phyloP scores from a whole-genome alignment of 1,140 invertebrate species.

The Drosophila asahinai region DNA sequence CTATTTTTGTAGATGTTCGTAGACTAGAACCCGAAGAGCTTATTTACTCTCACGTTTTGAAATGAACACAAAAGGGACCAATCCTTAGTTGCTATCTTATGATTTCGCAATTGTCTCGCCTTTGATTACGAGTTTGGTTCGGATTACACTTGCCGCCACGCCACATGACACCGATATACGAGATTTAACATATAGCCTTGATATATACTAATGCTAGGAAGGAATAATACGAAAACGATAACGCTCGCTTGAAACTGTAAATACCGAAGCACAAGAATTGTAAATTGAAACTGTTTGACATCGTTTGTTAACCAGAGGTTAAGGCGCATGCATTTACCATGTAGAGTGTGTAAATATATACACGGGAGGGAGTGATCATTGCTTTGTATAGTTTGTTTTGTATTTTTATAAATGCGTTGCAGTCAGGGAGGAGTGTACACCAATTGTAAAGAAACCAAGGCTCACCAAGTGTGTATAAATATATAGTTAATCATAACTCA shows the following conservation, averaged over 20 bases:
- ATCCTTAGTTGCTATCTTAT: conserved; percentile 58
- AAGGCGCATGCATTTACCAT: conserved; percentile 46
- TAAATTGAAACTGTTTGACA: conserved; percentile 44
- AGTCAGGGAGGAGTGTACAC: conserved; percentile 23
- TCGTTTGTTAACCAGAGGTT: conserved; percentile 20
- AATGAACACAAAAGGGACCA: conserved; percentile 63
- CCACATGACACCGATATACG: conserved; percentile 11
- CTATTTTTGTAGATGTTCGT: neutral
- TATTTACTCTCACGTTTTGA: conserved; percentile 38
- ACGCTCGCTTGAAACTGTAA: conserved; percentile 36
- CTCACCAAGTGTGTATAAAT: conserved; percentile 49
- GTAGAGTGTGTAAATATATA: conserved; percentile 34
- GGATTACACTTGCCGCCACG: conserved; percentile 9
- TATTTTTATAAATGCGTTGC: conserved; percentile 80
- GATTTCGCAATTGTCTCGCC: conserved; percentile 10
- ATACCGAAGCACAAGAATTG: conserved; percentile 38
- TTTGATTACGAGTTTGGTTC: conserved; percentile 7
- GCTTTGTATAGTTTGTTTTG: conserved; percentile 71
- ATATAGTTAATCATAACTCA: conserved; percentile 11
- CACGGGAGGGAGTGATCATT: conserved; percentile 18
- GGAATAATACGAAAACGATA: conserved; percentile 16
- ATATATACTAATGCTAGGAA: conserved; percentile 36
- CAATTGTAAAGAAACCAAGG: conserved; percentile 59
- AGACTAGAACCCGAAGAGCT: conserved; percentile 46
- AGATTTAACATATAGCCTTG: conserved; percentile 72